Percentiles rank a stretch among this genome's conserved stretches.
phyloP scores from a whole-genome alignment of 2,797 vertebrate species.

The Chrosomus eos region DNA sequence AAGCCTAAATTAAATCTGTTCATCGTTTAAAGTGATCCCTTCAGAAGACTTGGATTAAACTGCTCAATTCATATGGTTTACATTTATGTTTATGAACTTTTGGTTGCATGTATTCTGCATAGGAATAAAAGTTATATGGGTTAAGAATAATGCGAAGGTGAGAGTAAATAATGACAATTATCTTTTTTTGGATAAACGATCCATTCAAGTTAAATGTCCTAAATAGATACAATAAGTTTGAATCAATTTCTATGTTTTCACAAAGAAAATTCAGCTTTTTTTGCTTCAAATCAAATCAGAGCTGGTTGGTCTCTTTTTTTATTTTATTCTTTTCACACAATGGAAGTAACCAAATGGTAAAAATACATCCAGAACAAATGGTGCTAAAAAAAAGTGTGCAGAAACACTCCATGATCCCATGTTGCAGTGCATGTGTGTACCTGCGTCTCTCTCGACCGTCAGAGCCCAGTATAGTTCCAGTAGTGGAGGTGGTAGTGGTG shows the following conservation, averaged over 20 bases:
- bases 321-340: no score
- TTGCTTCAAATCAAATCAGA: no score
- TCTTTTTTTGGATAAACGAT: neutral
- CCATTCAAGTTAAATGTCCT: neutral
- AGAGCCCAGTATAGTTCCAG: slow-evolving; percentile 87
- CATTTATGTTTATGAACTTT: no score
- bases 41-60: neutral
- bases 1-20: neutral
- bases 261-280: no score
- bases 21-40: neutral
- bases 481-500: slow-evolving; percentile 87
- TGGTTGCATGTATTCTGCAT: neutral
- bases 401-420: neutral
- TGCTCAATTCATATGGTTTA: neutral
- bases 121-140: neutral
- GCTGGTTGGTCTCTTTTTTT: no score
- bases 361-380: neutral
- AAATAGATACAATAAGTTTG: neutral
- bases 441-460: slow-evolving; percentile 96
- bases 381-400: neutral
- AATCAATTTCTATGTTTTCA: neutral
- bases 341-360: no score
- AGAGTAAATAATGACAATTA: neutral
- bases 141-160: neutral
- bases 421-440: slow-evolving; percentile 65